Conservation (phyloP, 2,113 vertebrate species). For the Pygathrix nemaeus region DNA sequence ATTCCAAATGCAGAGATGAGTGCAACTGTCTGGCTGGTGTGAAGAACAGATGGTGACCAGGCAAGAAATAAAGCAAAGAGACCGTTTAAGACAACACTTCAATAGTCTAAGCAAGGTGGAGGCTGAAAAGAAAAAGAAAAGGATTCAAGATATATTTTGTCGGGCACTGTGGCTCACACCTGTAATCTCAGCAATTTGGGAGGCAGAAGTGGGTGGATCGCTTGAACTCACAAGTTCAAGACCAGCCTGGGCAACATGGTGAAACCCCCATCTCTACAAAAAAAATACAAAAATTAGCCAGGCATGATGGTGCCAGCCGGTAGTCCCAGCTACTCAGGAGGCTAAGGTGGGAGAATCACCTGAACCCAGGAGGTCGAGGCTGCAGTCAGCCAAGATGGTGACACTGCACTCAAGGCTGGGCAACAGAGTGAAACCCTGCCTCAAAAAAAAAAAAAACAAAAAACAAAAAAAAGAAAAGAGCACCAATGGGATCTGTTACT, state of each 20-base stretch:
- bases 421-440: background rate
- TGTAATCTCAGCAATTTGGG: too few relatives aligned
- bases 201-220: too few relatives aligned
- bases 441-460: background rate
- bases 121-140: background rate
- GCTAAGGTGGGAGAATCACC: background rate
- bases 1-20: slow-evolving; percentile 24
- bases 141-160: background rate
- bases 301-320: background rate
- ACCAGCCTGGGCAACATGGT: background rate
- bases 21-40: background rate
- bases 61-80: background rate
- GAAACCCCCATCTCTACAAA: background rate
- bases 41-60: background rate
- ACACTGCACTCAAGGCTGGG: background rate
- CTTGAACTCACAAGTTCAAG: too few relatives aligned
- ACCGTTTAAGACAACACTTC: background rate
- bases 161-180: too few relatives aligned
- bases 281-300: background rate
- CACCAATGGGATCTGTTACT: background rate
- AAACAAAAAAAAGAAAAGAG: background rate
- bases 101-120: background rate
- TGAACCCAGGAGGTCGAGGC: background rate
- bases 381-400: background rate
- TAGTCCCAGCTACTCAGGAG: background rate